phyloP scores from a whole-genome alignment of 1,140 invertebrate species.

The Chlorops oryzae region DNA sequence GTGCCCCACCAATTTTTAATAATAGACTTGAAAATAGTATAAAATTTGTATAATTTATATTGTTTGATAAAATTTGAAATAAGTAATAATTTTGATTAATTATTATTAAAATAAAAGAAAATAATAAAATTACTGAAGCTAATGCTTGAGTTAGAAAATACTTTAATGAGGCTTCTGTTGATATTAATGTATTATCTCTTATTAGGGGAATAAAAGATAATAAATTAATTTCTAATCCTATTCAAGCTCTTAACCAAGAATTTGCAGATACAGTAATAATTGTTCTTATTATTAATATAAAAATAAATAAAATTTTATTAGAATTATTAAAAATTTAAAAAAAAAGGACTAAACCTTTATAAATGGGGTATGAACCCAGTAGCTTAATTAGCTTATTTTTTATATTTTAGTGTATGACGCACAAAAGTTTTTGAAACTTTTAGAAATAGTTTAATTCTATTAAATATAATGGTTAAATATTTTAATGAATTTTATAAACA shows the following conservation, averaged over 20 bases:
- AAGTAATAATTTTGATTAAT: conserved; percentile 28
- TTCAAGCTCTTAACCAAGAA: conserved; percentile 51
- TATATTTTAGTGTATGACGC: conserved; percentile 52
- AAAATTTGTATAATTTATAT: not conserved
- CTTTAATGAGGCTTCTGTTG: conserved; percentile 49
- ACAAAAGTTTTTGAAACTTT: conserved; percentile 51
- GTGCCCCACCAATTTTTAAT: conserved; percentile 47
- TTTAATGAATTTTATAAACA: conserved; percentile 3
- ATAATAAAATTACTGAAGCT: conserved; percentile 49
- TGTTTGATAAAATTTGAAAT: conserved; percentile 10
- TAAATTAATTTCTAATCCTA: conserved; percentile 55
- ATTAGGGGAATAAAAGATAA: conserved; percentile 51
- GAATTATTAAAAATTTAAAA: conserved; percentile 51
- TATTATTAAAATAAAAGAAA: conserved; percentile 45
- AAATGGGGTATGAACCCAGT: conserved; percentile 51
- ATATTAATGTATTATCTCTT: conserved; percentile 47
- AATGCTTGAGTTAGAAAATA: conserved; percentile 51
- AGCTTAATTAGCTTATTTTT: conserved; percentile 51
- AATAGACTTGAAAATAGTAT: conserved; percentile 29
- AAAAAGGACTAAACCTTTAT: conserved; percentile 49
- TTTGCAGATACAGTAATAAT: conserved; percentile 50
- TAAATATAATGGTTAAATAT: conserved; percentile 40
- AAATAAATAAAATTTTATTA: conserved; percentile 50
- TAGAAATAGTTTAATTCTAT: conserved; percentile 49
- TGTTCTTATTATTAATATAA: conserved; percentile 48